These are phyloP conservation scores for Rhynchophorus ferrugineus DNA, from an alignment of 1,140 invertebrate species.

Conservation along the genomic window DNA sequence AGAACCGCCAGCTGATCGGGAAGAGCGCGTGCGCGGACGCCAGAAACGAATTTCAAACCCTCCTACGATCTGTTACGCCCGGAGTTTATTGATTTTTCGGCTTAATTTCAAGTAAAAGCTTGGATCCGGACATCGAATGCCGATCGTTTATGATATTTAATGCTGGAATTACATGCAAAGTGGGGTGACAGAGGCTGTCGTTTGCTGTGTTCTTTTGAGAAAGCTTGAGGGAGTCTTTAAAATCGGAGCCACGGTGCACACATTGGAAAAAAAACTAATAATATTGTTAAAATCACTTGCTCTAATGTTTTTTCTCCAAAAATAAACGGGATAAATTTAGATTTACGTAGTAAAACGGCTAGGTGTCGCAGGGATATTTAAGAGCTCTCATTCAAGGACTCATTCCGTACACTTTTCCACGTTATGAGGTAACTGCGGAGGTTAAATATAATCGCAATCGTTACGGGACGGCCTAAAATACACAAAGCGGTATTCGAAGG, in stretches of 20 bases:
- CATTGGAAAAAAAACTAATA: no score
- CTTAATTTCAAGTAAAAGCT: slow-evolving; percentile 10
- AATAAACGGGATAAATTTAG: slow-evolving; percentile 25
- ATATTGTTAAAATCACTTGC: slow-evolving; percentile 10
- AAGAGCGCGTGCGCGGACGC: slow-evolving; percentile 23
- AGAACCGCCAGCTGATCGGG: slow-evolving; percentile 31
- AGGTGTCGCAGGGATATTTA: slow-evolving; percentile 14
- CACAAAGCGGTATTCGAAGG: not conserved
- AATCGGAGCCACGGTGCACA: no score
- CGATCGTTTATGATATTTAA: slow-evolving; percentile 7
- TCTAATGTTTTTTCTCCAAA: slow-evolving; percentile 23
- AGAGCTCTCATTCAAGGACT: slow-evolving; percentile 11
- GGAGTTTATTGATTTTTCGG: slow-evolving; percentile 36
- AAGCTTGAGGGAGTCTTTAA: no score
- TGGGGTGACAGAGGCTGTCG: not conserved
- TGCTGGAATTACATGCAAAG: slow-evolving; percentile 8
- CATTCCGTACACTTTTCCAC: not conserved
- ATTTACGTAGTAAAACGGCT: slow-evolving; percentile 19
- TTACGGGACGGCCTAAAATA: not conserved
- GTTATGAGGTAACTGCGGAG: slow-evolving; percentile 1
- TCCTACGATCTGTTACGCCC: slow-evolving; percentile 32
- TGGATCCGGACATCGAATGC: not conserved
- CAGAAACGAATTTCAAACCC: slow-evolving; percentile 15
- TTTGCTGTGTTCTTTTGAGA: slow-evolving; percentile 2
- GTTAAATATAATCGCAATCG: not conserved